Percentiles rank a stretch among this genome's conserved stretches.
Conservation (phyloP, 92 coral and sea anemone genomes). For the Porites rus region DNA sequence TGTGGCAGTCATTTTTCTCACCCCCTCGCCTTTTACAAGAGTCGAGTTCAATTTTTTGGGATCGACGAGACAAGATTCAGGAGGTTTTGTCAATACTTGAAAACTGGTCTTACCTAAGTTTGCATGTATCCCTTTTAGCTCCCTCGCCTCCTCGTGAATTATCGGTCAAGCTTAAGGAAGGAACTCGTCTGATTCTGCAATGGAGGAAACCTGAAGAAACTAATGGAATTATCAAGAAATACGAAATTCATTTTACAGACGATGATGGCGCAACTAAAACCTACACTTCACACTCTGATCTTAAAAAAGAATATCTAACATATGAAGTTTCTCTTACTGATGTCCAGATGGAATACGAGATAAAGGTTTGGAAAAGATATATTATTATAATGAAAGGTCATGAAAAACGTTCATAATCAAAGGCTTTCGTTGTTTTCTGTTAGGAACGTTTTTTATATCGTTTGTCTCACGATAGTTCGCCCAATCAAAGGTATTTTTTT, state of each 20-base stretch:
- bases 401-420: background rate
- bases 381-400: background rate
- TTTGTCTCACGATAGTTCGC: no score
- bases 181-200: slow-evolving; percentile 65
- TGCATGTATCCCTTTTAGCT: slow-evolving; percentile 39
- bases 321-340: slow-evolving; percentile 72
- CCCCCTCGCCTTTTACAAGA: no score
- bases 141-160: slow-evolving; percentile 81
- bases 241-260: slow-evolving; percentile 62
- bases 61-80: background rate
- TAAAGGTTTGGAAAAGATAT: slow-evolving; percentile 56
- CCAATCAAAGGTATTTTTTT: no score
- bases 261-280: slow-evolving; percentile 49
- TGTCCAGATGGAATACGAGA: slow-evolving; percentile 73
- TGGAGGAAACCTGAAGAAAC: slow-evolving; percentile 79
- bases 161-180: slow-evolving; percentile 70
- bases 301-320: slow-evolving; percentile 45
- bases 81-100: background rate
- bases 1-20: no score
- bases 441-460: no score
- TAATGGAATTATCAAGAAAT: slow-evolving; percentile 82
- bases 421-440: no score
- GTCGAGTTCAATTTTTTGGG: no score
- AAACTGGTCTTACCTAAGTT: background rate
- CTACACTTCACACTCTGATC: slow-evolving; percentile 38